Evolutionary conservation across 1,140 invertebrate species (phyloP).

Genomic region (Lanistes nyassanus): DNA sequence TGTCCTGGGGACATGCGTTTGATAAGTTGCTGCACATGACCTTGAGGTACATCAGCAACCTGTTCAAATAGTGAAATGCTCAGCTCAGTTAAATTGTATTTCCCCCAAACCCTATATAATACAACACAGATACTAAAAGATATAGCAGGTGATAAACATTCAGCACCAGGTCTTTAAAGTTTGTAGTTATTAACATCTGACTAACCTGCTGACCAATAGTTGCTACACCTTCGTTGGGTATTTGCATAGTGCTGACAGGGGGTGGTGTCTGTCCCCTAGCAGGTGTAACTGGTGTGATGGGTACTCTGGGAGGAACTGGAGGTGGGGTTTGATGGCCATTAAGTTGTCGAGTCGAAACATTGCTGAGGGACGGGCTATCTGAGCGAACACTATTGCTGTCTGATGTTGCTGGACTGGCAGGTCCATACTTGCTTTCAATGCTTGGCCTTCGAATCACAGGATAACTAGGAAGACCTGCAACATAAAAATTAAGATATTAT

Average conservation of each 20-base stretch:
- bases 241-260: constrained; percentile 9
- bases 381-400: constrained; percentile 89
- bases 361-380: constrained; percentile 78
- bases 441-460: constrained; percentile 88
- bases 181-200: too few species aligned
- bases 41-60: constrained; percentile 50
- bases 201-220: constrained; percentile 23
- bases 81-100: neutral
- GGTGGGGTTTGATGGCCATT: constrained; percentile 73
- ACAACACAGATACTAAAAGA: neutral
- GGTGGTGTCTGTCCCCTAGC: constrained; percentile 33
- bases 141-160: neutral
- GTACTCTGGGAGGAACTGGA: constrained; percentile 74
- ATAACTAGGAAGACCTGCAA: constrained; percentile 31
- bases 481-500: too few species aligned
- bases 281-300: constrained; percentile 45
- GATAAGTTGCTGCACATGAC: constrained; percentile 83
- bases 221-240: neutral
- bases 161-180: too few species aligned
- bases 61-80: neutral
- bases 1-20: constrained; percentile 78
- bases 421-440: constrained; percentile 74
- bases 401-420: constrained; percentile 78
- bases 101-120: neutral
- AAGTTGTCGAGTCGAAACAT: constrained; percentile 55